phyloP scores from a whole-genome alignment of 2,113 vertebrate species.

The Epinephelus moara region DNA sequence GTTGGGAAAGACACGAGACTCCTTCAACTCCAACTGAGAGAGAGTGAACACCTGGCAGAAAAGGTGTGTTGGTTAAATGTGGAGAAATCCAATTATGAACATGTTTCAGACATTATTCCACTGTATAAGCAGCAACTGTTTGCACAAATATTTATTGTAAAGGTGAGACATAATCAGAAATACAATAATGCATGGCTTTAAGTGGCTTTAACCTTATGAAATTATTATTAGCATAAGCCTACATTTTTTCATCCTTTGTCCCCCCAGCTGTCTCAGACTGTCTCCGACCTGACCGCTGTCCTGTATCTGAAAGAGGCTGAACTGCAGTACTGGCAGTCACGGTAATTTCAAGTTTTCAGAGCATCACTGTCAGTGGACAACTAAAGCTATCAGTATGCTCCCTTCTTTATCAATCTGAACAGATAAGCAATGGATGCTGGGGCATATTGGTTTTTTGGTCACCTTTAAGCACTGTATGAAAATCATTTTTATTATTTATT shows the following conservation, averaged over 20 bases:
- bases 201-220: background rate
- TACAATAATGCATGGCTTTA: background rate
- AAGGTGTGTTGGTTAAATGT: slow-evolving; percentile 69
- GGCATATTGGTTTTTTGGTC: too few relatives aligned
- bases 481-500: too few relatives aligned
- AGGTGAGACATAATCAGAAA: background rate
- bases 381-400: background rate
- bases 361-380: too few relatives aligned
- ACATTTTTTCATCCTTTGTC: background rate
- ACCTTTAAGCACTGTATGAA: too few relatives aligned
- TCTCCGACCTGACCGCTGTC: slow-evolving; percentile 78
- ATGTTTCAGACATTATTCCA: background rate
- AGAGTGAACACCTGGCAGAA: slow-evolving; percentile 77
- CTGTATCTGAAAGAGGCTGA: slow-evolving; percentile 84
- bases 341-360: slow-evolving; percentile 69
- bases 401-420: too few relatives aligned
- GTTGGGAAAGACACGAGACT: slow-evolving; percentile 41
- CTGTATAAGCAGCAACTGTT: background rate
- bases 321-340: slow-evolving; percentile 84
- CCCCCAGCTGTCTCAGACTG: slow-evolving; percentile 79
- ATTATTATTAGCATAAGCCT: background rate
- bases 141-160: background rate
- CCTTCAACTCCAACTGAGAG: slow-evolving; percentile 75
- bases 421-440: too few relatives aligned
- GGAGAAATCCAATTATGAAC: background rate